Evolutionary conservation across 1,140 invertebrate genomes (phyloP), one percentile per base, ranked within the genome.

Genomic region (Lordiphosa collinella): DNA sequence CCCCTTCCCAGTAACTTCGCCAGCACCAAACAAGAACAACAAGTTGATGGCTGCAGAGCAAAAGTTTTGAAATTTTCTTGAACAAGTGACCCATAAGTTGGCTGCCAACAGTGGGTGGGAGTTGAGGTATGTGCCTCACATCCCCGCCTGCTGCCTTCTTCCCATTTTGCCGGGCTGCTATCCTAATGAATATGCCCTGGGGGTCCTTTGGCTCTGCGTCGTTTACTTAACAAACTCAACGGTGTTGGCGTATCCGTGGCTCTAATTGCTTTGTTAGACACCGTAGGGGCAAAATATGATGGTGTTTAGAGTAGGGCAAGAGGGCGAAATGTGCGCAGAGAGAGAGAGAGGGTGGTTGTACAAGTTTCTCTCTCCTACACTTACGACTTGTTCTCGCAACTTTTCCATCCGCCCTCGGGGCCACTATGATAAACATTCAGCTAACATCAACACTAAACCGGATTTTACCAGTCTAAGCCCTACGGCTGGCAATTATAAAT

Each of bases 241-340:
- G 74, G 55, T 69, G 58, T 79, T 74, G 58, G 57, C 62, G 56
- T 82, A 67, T 82, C 61, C 55, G 51, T 75, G 57, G 62, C 68
- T 76, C 76, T 82, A 76, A 82, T 82, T 82, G 78, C 76, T 84
- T 82, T 80, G 76, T 80, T 82, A 82, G 75, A 52, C 66, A 82
- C 70, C 76, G 65, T 61, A 43, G 76, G 41, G 53, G 35, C 60
- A 46, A 82, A 80, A 70, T 82, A 82, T 82, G 76, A 80, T 62
- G 75, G 70, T 54, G 13, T 43, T 58, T 46, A 34, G 49, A 25
- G 34, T 44, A 44, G 41, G 4, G 34, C 16, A 3, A 9, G 4
- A 10, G 31, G 9, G 18, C 18, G 18, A 22, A 22, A 22, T 22
- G 18, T 22, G 18, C 18, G 18, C 18, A 22, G 18, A 18, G 16